Conservation (phyloP, 2,797 vertebrate species). For the Hemibagrus guttatus region DNA sequence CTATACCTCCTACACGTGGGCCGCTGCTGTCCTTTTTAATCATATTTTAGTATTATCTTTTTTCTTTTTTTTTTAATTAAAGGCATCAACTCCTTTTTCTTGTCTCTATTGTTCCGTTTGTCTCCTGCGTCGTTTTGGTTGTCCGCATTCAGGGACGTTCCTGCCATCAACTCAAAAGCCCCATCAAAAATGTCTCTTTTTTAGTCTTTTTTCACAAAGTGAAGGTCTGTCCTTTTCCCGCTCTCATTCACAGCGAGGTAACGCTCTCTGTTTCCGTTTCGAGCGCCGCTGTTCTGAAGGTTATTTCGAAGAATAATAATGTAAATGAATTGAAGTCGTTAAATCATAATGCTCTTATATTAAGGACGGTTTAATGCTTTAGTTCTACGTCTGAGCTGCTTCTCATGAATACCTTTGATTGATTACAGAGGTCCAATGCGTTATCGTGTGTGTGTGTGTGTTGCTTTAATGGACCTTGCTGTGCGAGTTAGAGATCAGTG, state of each 20-base stretch:
- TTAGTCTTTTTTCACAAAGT: background rate
- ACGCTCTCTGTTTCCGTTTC: background rate
- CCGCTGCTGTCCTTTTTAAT: background rate
- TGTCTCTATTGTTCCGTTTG: background rate
- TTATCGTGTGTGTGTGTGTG: background rate
- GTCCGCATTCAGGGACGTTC: background rate
- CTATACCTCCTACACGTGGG: background rate
- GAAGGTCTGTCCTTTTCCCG: background rate
- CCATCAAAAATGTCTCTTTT: background rate
- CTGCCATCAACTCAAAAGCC: slow-evolving; percentile 2
- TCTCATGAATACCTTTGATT: background rate
- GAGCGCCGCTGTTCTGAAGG: background rate
- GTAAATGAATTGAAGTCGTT: background rate
- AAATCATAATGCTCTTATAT: no score
- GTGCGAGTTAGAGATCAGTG: background rate
- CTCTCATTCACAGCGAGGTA: background rate
- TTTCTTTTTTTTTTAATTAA: background rate
- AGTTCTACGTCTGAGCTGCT: background rate
- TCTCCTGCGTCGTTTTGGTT: background rate
- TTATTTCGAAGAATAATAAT: background rate
- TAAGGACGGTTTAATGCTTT: background rate
- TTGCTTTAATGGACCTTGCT: background rate
- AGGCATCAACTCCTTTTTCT: background rate
- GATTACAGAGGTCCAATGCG: background rate
- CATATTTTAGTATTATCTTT: background rate